Evolutionary conservation across 2,888 invertebrate genomes (phyloP).

Genomic region (Macroteleia sp.): DNA sequence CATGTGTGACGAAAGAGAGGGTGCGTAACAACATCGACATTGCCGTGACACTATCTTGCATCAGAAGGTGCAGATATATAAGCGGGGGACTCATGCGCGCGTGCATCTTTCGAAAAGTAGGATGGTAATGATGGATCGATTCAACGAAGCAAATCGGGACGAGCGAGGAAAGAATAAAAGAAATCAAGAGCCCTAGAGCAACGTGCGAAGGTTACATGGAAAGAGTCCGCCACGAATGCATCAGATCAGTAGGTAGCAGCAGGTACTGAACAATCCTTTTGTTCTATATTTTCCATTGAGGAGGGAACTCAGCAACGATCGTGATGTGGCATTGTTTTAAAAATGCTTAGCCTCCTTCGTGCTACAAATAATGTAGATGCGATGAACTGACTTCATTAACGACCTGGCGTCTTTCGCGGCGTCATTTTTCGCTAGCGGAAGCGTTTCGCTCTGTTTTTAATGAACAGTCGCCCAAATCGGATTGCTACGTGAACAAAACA

Average conservation of each 20-base stretch:
- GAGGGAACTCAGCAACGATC: slow-evolving; percentile 38
- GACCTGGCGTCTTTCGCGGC: slow-evolving; percentile 21
- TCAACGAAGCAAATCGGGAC: slow-evolving; percentile 54
- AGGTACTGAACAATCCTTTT: slow-evolving; percentile 56
- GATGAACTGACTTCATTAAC: slow-evolving; percentile 56
- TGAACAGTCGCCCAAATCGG: slow-evolving; percentile 28
- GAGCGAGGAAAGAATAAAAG: slow-evolving; percentile 58
- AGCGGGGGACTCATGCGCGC: slow-evolving; percentile 33
- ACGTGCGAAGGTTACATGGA: slow-evolving; percentile 43
- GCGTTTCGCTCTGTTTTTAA: slow-evolving; percentile 26
- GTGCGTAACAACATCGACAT: slow-evolving; percentile 50
- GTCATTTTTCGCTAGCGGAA: slow-evolving; percentile 16
- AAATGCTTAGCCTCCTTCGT: slow-evolving; percentile 51
- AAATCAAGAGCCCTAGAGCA: slow-evolving; percentile 59
- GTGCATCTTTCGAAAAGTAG: slow-evolving; percentile 52
- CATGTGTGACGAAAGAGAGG: slow-evolving; percentile 34
- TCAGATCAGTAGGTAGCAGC: slow-evolving; percentile 46
- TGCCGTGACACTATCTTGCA: slow-evolving; percentile 42
- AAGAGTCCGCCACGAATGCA: slow-evolving; percentile 41
- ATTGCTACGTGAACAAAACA: slow-evolving; percentile 18
- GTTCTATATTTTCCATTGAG: slow-evolving; percentile 52
- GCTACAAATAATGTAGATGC: slow-evolving; percentile 45
- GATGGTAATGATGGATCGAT: slow-evolving; percentile 62
- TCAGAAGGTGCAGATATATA: slow-evolving; percentile 44
- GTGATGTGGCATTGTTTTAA: slow-evolving; percentile 57